phyloP scores from a whole-genome alignment of 1,140 invertebrate genomes.

The Dufourea novaeangliae region DNA sequence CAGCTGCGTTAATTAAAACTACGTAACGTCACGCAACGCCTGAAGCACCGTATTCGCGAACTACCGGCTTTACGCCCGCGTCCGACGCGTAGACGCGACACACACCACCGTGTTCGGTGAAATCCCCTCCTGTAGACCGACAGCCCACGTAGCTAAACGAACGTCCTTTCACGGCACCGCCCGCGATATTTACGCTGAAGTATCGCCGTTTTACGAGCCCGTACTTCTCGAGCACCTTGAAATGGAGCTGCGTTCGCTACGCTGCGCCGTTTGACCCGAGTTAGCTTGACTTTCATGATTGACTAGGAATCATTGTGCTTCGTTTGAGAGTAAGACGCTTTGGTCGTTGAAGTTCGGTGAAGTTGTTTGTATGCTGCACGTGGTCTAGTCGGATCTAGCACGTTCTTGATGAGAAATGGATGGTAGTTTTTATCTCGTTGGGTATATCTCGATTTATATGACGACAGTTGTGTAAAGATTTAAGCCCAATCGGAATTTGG shows the following conservation, averaged over 20 bases:
- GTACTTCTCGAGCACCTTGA: background rate
- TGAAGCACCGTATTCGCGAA: slow-evolving; percentile 11
- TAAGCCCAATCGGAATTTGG: too few relatives aligned
- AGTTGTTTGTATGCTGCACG: too few relatives aligned
- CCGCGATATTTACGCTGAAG: background rate
- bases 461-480: too few relatives aligned
- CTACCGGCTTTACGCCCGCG: slow-evolving; percentile 9
- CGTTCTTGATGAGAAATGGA: too few relatives aligned
- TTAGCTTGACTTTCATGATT: too few relatives aligned
- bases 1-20: slow-evolving; percentile 68
- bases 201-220: slow-evolving; percentile 6
- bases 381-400: too few relatives aligned
- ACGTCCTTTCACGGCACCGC: background rate
- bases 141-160: background rate
- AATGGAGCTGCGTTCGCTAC: background rate
- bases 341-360: too few relatives aligned
- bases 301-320: too few relatives aligned
- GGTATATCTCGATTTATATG: too few relatives aligned
- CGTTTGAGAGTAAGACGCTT: too few relatives aligned
- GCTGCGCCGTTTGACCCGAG: background rate
- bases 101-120: slow-evolving; percentile 16
- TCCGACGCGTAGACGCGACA: background rate
- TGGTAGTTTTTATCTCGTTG: too few relatives aligned
- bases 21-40: slow-evolving; percentile 59
- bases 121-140: background rate